Evolutionary conservation across 1,140 invertebrate genomes (phyloP).

Genomic region (Heliothis subflexa): DNA sequence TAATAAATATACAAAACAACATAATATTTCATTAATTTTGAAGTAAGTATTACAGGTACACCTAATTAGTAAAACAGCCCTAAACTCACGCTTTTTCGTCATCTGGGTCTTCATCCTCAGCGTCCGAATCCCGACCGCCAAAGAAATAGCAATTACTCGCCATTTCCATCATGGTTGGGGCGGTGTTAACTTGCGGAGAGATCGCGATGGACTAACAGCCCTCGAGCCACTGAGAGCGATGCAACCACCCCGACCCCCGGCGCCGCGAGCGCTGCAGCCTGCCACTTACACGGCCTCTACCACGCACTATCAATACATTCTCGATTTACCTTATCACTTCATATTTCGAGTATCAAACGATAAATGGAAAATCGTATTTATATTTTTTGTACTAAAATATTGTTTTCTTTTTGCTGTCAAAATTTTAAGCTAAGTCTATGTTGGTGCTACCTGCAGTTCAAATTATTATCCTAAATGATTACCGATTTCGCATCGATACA

Average conservation of each 20-base stretch:
- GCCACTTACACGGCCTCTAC: neutral
- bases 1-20: neutral
- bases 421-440: too few relatives aligned
- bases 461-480: too few relatives aligned
- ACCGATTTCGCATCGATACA: neutral
- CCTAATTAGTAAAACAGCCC: neutral
- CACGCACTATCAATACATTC: neutral
- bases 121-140: neutral
- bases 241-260: slow-evolving; percentile 31
- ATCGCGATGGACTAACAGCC: slow-evolving; percentile 43
- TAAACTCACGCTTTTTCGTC: slow-evolving; percentile 6
- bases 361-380: neutral
- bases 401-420: neutral
- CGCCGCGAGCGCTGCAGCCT: slow-evolving; percentile 12
- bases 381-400: slow-evolving; percentile 1
- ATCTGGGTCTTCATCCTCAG: neutral
- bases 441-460: too few relatives aligned
- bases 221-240: slow-evolving; percentile 29
- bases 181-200: slow-evolving; percentile 31
- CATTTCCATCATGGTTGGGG: slow-evolving; percentile 32
- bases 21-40: too few relatives aligned
- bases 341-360: neutral
- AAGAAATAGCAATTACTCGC: neutral
- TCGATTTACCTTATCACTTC: neutral
- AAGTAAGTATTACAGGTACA: too few relatives aligned